Evolutionary conservation across 1,140 invertebrate species (phyloP), one percentile per base, ranked within the genome.

Genomic region (Drosophila busckii): DNA sequence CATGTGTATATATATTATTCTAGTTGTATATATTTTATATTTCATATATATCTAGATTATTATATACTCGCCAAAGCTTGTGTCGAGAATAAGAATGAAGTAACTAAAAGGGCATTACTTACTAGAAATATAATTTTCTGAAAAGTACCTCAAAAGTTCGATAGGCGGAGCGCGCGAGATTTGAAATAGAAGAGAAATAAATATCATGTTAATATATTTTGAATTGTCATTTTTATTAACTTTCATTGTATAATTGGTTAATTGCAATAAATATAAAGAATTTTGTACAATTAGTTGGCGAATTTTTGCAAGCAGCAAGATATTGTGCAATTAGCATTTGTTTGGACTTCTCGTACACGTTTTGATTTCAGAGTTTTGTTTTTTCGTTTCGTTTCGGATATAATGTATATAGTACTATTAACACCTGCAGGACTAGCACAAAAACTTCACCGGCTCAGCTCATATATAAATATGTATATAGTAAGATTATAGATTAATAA

Each of bases 381-480:
- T 12, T 4, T 40, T 22, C 15, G 6, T 40, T 40, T 25, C 9
- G 16, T 45, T 53, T 60, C 31, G 49, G n/a, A n/a, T n/a, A 53
- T 59, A 25, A 53, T 25, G 38, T 53, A 31, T 59, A 13, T 38
- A 40, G 52, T 37, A 34, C 48, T 52, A 54, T 60, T 23, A 60
- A 50, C 40, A 54, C 49, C 40, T 25, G 45, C 56, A 64, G 63
- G 68, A 80, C 73, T 80, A 80, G 71, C 71, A 71, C 71, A 56
- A 78, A 71, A 76, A 80, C 44, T 69, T 67, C 61, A 62, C 58
- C 53, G 49, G 73, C 68, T 78, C 71, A 64, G 68, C 68, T n/a
- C n/a, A n/a, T n/a, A 66, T 80, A 53, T 65, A 38, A 44, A 65
- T 66, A 70, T 59, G n/a, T 48, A 48, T 35, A 46, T 34, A 34